These are phyloP conservation scores for Spicauda simplicius DNA, from an alignment of 2,888 invertebrate genomes.

Conservation along the genomic window DNA sequence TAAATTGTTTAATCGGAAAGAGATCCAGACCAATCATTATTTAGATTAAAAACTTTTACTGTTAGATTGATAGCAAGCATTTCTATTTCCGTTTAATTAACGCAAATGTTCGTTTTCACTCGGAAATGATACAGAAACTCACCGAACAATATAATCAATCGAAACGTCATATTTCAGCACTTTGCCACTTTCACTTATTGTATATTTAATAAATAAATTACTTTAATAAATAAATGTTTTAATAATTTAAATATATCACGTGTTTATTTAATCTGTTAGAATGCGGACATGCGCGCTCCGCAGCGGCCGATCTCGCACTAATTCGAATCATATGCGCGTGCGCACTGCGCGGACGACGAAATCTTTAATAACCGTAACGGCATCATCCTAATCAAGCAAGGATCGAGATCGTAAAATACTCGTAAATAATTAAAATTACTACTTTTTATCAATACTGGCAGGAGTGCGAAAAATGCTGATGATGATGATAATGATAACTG, in stretches of 20 bases:
- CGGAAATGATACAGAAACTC: slow-evolving; percentile 24
- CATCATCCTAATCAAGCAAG: slow-evolving; percentile 32
- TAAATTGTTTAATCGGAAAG: too few relatives aligned
- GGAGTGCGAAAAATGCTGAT: too few relatives aligned
- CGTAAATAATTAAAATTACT: slow-evolving; percentile 35
- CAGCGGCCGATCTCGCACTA: slow-evolving; percentile 45
- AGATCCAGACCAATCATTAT: too few relatives aligned
- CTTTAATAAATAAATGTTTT: background rate
- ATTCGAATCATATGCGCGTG: slow-evolving; percentile 39
- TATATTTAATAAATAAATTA: background rate
- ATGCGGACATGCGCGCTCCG: slow-evolving; percentile 43
- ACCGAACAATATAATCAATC: slow-evolving; percentile 29
- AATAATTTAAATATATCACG: background rate
- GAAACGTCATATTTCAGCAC: slow-evolving; percentile 19
- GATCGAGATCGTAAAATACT: slow-evolving; percentile 27
- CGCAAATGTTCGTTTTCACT: slow-evolving; percentile 23
- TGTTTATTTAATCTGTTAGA: slow-evolving; percentile 5
- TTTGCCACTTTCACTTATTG: slow-evolving; percentile 2
- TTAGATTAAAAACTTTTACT: too few relatives aligned
- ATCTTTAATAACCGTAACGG: slow-evolving; percentile 40
- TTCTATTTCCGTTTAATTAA: slow-evolving; percentile 1
- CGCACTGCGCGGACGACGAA: slow-evolving; percentile 39
- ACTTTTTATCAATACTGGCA: too few relatives aligned
- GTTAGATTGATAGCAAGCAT: background rate
- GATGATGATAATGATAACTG: too few relatives aligned